Evolutionary conservation across 35 echinoderm and acorn worm genomes (phyloP).

Genomic region (Lytechinus pictus): DNA sequence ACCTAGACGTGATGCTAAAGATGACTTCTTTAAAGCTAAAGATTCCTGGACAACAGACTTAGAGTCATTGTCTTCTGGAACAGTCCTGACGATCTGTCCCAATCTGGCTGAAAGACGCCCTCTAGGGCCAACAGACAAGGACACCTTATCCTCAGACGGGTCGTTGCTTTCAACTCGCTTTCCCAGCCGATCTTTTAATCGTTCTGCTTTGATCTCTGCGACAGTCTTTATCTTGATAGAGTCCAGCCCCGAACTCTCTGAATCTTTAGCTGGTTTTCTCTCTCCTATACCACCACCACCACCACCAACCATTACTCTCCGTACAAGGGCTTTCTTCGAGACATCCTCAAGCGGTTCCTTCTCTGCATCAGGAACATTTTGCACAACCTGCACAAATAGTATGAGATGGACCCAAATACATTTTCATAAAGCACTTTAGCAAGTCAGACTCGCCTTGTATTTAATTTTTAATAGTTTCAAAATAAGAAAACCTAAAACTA

Average conservation of each 20-base stretch:
- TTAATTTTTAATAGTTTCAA: too few relatives aligned
- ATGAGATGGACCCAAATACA: background rate
- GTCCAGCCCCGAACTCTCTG: background rate
- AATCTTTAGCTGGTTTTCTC: background rate
- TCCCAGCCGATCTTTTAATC: background rate
- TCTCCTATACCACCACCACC: background rate
- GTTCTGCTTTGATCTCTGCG: background rate
- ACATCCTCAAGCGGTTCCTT: background rate
- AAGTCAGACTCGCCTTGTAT: too few relatives aligned
- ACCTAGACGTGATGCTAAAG: background rate
- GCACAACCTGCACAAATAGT: background rate
- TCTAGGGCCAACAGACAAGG: background rate
- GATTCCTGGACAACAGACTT: background rate
- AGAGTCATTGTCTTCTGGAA: background rate
- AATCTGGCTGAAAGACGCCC: background rate
- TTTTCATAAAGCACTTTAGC: too few relatives aligned
- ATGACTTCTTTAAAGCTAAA: background rate
- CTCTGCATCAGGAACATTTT: background rate
- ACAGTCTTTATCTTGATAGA: background rate
- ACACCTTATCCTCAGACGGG: background rate
- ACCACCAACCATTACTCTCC: conserved; percentile 14
- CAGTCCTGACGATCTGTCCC: background rate
- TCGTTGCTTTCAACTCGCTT: background rate
- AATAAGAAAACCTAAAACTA: too few relatives aligned
- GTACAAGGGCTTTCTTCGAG: background rate